Base-by-base conservation (phyloP, 2,888 invertebrate species). In the Stegana nigrithorax region DNA sequence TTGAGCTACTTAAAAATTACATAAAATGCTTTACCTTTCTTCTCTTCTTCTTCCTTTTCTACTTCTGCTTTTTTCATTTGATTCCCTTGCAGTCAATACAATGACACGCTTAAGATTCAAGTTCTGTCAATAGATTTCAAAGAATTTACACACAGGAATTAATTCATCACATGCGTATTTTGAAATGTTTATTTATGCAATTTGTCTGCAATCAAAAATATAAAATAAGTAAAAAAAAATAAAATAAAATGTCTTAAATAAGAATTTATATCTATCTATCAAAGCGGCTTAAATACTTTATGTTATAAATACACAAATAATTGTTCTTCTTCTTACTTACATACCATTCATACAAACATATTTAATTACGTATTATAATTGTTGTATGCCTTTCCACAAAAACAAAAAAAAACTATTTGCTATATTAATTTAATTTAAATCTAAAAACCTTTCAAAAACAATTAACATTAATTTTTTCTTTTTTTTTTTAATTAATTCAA, bases 291-390 rank as follows among this genome's bases (percentile, higher is more conserved):
- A 39, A 8, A 39, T 32, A 44, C 8, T 25, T 47, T 47, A 4
- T 26, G 6, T 51, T 26, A 26, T 50, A 17, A 25, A 53, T 60
- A 60, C 6, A 39, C 57, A 64, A 36, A 44, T 55, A 63, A 12
- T 67, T 65, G 42, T 64, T 65, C 67, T 65, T 72, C 60, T 73
- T 67, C n/a, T n/a, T n/a, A n/a, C n/a, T n/a, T n/a, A n/a, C n/a
- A n/a, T n/a, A n/a, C n/a, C n/a, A n/a, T n/a, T n/a, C n/a, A n/a
- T n/a, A n/a, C n/a, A n/a, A n/a, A n/a, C n/a, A n/a, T n/a, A n/a
- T n/a, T n/a, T n/a, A n/a, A n/a, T n/a, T n/a, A n/a, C n/a, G n/a
- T n/a, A n/a, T n/a, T n/a, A n/a, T n/a, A n/a, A n/a, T n/a, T n/a
- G n/a, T n/a, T n/a, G n/a, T n/a, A n/a, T n/a, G n/a, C n/a, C n/a